Conservation (phyloP, 2,113 vertebrate species). For the Daubentonia madagascariensis region DNA sequence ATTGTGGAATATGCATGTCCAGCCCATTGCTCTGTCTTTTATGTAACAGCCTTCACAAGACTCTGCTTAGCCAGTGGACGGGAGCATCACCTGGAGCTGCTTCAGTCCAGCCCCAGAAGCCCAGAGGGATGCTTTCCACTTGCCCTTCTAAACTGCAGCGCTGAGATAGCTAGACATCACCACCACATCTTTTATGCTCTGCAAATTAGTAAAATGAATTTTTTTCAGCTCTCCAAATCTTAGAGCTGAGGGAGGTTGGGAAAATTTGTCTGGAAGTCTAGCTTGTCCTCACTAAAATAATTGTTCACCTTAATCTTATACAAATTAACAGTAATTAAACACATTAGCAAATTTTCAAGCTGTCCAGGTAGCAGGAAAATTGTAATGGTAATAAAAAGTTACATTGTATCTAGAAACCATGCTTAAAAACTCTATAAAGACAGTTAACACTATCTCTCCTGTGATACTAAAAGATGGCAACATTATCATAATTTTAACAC, state of each 20-base stretch:
- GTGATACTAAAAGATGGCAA: not conserved
- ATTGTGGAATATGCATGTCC: not conserved
- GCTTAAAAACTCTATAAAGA: not conserved
- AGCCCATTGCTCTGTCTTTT: not conserved
- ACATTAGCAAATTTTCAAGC: not conserved
- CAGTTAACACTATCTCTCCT: not conserved
- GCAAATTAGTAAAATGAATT: slow-evolving; percentile 49
- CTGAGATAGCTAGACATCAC: slow-evolving; percentile 26
- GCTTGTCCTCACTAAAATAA: slow-evolving; percentile 11
- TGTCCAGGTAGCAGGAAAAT: slow-evolving; percentile 11
- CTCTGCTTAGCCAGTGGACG: not conserved
- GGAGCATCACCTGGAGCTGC: not conserved
- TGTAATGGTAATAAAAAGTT: slow-evolving; percentile 6
- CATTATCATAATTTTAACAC: not conserved
- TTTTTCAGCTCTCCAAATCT: slow-evolving; percentile 23
- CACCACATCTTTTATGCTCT: slow-evolving; percentile 27
- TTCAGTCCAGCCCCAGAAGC: not conserved
- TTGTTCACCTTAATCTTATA: not conserved
- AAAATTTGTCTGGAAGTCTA: not conserved
- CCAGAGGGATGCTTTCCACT: not conserved
- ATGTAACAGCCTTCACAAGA: not conserved
- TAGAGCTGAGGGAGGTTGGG: slow-evolving; percentile 14
- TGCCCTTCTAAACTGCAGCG: not conserved
- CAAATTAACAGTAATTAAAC: slow-evolving; percentile 35
- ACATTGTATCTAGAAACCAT: not conserved